A percentile compares a stretch with the other conserved stretches of the same genome.
phyloP scores from a whole-genome alignment of 2,888 invertebrate species.

The Drosophila helvetica region DNA sequence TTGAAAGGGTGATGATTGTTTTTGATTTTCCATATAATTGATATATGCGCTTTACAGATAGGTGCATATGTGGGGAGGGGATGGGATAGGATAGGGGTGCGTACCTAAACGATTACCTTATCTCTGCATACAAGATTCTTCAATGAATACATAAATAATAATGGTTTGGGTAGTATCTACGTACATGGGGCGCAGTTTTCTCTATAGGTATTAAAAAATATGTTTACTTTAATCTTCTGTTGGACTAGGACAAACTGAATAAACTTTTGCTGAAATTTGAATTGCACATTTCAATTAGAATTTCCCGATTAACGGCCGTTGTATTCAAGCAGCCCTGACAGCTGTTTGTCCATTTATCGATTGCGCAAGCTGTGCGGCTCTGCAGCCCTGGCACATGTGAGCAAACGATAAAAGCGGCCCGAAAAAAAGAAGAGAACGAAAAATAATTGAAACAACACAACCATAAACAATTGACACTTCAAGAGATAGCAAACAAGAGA shows the following conservation, averaged over 20 bases:
- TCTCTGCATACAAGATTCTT: neutral
- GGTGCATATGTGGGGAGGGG: too few species aligned
- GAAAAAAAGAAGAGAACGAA: neutral
- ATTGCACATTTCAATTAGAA: neutral
- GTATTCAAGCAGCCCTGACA: slow-evolving; percentile 5
- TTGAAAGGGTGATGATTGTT: neutral
- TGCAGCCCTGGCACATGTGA: slow-evolving; percentile 27
- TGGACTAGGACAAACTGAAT: too few species aligned
- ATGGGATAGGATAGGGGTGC: too few species aligned
- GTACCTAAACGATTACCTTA: too few species aligned
- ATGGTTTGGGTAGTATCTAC: too few species aligned
- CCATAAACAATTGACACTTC: slow-evolving; percentile 16
- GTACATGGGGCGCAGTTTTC: neutral
- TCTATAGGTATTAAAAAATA: neutral
- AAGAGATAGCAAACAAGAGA: slow-evolving; percentile 25
- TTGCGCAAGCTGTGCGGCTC: slow-evolving; percentile 12
- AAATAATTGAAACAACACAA: slow-evolving; percentile 12
- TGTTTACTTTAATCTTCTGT: neutral
- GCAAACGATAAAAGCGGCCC: slow-evolving; percentile 12
- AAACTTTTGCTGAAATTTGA: neutral
- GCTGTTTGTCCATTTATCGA: slow-evolving; percentile 1
- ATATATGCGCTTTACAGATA: too few species aligned
- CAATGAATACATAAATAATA: neutral
- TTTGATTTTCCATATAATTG: too few species aligned
- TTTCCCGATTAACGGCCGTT: neutral